Evolutionary conservation across 2,113 vertebrate species (phyloP).

Genomic region (Emberiza fucata): DNA sequence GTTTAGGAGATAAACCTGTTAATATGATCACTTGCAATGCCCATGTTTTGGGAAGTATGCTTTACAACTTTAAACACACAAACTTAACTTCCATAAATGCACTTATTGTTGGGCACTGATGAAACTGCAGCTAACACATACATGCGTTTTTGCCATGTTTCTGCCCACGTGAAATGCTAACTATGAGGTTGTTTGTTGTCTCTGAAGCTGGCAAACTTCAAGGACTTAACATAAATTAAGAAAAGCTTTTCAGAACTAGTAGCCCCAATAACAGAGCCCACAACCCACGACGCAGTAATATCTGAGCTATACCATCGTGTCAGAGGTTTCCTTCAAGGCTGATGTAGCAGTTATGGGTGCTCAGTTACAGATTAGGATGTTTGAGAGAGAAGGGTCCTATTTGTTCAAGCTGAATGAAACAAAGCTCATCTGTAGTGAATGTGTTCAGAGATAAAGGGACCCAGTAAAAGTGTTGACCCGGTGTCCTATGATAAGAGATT

Average conservation of each 20-base stretch:
- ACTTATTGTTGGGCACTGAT: neutral
- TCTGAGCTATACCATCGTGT: neutral
- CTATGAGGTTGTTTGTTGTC: neutral
- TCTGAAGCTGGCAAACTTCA: neutral
- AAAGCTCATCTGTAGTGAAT: neutral
- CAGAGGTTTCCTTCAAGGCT: neutral
- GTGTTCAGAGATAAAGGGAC: neutral
- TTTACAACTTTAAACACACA: neutral
- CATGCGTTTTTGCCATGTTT: neutral
- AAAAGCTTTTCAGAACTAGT: neutral
- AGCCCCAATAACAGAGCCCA: neutral
- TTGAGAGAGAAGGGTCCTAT: neutral
- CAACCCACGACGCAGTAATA: neutral
- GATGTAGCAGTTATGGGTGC: neutral
- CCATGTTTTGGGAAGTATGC: neutral
- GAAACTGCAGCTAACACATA: neutral
- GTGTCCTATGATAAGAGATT: neutral
- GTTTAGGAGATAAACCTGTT: neutral
- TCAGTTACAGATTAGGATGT: neutral
- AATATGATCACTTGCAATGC: neutral
- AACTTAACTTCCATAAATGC: neutral
- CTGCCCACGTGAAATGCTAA: neutral
- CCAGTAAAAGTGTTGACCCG: neutral
- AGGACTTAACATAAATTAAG: neutral
- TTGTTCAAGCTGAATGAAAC: neutral